Evolutionary conservation across 2,888 invertebrate species (phyloP).

Genomic region (Copidosoma aretas): DNA sequence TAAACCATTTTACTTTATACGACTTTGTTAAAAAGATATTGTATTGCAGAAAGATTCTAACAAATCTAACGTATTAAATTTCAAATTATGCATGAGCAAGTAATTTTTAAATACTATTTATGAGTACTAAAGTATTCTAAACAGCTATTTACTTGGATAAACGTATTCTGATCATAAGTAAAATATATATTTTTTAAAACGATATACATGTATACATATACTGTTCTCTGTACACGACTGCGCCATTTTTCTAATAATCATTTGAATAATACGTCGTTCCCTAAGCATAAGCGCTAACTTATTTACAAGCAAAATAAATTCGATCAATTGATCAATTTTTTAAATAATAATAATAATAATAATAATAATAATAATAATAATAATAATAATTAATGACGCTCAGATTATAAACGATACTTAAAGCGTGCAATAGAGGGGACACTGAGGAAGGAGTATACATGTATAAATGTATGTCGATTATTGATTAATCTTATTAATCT

Average conservation of each 20-base stretch:
- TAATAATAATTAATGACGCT: constrained; percentile 32
- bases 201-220: constrained; percentile 15
- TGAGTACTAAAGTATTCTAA: too few relatives aligned
- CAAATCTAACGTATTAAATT: too few relatives aligned
- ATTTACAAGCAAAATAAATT: constrained; percentile 49
- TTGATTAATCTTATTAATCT: background rate
- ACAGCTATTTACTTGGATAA: too few relatives aligned
- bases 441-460: constrained; percentile 20
- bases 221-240: constrained; percentile 45
- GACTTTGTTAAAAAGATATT: background rate
- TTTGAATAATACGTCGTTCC: constrained; percentile 33
- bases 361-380: constrained; percentile 20
- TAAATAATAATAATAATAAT: background rate
- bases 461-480: background rate
- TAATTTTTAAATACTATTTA: too few relatives aligned
- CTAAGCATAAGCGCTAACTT: constrained; percentile 47
- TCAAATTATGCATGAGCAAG: too few relatives aligned
- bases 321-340: too few relatives aligned
- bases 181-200: too few relatives aligned
- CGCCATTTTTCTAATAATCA: constrained; percentile 38
- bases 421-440: constrained; percentile 2
- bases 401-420: constrained; percentile 22
- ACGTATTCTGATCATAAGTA: too few relatives aligned
- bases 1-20: constrained; percentile 2
- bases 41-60: too few relatives aligned